Evolutionary conservation across 2,888 invertebrate species (phyloP).

Genomic region (Galerucella pusilla): DNA sequence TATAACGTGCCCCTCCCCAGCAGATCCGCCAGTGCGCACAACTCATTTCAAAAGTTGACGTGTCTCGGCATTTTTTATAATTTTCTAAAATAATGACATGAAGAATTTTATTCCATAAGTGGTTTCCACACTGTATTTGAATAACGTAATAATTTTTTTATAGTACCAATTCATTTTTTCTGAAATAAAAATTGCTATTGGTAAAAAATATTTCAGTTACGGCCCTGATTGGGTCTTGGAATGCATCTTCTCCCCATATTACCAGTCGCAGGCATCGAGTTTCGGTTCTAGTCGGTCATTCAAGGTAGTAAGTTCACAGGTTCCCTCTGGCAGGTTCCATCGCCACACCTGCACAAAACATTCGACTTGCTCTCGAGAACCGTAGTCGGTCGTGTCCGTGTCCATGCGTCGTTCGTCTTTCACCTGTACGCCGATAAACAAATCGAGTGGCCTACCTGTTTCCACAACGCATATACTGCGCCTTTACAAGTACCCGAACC

Average conservation of each 20-base stretch:
- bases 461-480: constrained; percentile 12
- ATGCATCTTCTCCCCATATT: constrained; percentile 41
- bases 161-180: too few species aligned
- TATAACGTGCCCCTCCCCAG: too few species aligned
- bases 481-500: neutral
- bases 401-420: constrained; percentile 30
- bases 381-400: constrained; percentile 12
- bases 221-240: constrained; percentile 34
- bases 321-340: constrained; percentile 51
- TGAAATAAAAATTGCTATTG: too few species aligned
- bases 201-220: constrained; percentile 16
- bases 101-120: too few species aligned
- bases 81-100: too few species aligned
- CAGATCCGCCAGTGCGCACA: too few species aligned
- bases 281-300: constrained; percentile 57
- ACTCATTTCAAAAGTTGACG: too few species aligned
- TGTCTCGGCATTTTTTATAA: too few species aligned
- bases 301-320: constrained; percentile 57
- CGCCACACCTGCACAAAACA: constrained; percentile 42
- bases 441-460: constrained; percentile 28
- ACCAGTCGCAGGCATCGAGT: constrained; percentile 45
- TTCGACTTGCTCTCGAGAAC: constrained; percentile 14
- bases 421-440: constrained; percentile 30
- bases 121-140: too few species aligned
- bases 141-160: too few species aligned